phyloP scores from a whole-genome alignment of 2,113 vertebrate species.

The Cairina moschata region DNA sequence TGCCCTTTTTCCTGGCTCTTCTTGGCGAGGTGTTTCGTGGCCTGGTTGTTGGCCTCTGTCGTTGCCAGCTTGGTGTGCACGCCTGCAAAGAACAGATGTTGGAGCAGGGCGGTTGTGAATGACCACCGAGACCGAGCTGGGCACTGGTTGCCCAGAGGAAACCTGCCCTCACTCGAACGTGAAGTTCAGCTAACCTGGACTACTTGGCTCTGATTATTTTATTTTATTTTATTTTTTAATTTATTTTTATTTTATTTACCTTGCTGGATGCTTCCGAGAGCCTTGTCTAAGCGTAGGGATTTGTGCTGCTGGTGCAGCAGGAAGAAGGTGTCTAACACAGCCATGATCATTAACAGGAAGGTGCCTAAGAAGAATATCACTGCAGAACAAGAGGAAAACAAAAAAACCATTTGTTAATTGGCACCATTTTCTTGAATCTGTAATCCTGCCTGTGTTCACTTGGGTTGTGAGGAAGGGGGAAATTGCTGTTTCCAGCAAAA shows the following conservation, averaged over 20 bases:
- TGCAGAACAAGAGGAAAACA: neutral
- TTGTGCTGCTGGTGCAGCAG: constrained; percentile 64
- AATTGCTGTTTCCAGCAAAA: neutral
- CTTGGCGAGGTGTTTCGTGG: accelerated
- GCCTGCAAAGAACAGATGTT: neutral
- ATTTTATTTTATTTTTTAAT: too few relatives aligned
- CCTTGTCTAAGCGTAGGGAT: neutral
- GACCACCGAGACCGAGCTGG: accelerated
- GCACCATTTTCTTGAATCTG: accelerated
- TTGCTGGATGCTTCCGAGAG: neutral
- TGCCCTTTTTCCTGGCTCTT: neutral
- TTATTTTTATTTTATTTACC: constrained; percentile 10
- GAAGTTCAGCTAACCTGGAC: neutral
- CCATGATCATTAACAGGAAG: constrained; percentile 77
- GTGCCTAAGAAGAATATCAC: constrained; percentile 72
- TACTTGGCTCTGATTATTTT: accelerated
- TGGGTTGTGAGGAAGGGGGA: neutral
- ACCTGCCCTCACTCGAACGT: neutral
- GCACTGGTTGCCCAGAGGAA: neutral
- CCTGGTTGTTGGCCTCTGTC: accelerated
- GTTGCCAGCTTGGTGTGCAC: accelerated
- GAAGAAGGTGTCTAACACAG: constrained; percentile 77
- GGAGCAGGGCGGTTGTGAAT: accelerated
- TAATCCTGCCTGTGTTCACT: neutral
- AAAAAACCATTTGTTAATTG: neutral